Evolutionary conservation across 2,113 vertebrate genomes (phyloP).

Genomic region (Brevimyrus niger): DNA sequence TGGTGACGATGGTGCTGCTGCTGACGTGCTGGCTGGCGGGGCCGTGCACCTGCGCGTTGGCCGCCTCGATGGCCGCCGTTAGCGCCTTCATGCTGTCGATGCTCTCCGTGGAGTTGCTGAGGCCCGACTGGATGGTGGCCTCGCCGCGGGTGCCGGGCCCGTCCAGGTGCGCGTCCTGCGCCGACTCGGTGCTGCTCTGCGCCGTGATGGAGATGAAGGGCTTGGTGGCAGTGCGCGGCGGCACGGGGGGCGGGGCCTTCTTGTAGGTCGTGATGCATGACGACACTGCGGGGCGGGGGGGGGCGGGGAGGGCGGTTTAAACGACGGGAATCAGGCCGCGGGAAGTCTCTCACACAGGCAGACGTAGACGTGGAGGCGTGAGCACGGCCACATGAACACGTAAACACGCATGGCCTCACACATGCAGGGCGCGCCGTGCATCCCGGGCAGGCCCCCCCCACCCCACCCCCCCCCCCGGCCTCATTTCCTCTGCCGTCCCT

Average conservation of each 20-base stretch:
- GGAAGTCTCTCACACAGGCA: not conserved
- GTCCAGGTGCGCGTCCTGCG: conserved; percentile 97
- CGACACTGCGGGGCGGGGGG: conserved; percentile 65
- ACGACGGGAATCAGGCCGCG: not conserved
- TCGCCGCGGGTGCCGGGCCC: conserved; percentile 84
- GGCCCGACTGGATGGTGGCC: conserved; percentile 80
- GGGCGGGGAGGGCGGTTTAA: not conserved
- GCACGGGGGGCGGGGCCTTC: conserved; percentile 94
- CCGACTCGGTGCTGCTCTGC: conserved; percentile 98
- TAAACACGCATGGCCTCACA: not conserved
- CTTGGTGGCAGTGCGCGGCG: conserved; percentile 87
- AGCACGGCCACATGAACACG: not conserved
- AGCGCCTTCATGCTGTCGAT: conserved; percentile 98
- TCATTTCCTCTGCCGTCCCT: not conserved
- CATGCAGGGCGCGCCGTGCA: not conserved
- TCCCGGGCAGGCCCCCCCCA: not conserved
- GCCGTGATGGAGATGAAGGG: conserved; percentile 98
- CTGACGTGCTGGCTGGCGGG: conserved; percentile 88
- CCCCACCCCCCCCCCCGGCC: not conserved
- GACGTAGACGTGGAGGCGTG: not conserved
- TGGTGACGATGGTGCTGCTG: conserved; percentile 69
- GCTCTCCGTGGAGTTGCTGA: conserved; percentile 97
- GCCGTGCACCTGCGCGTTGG: conserved; percentile 94
- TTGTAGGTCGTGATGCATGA: conserved; percentile 99
- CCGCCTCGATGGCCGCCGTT: conserved; percentile 95